A percentile compares a stretch with the other conserved stretches of the same genome.
Conservation (phyloP, 37 sponge, comb jelly and placozoan species). For the Halichondria panicea region DNA sequence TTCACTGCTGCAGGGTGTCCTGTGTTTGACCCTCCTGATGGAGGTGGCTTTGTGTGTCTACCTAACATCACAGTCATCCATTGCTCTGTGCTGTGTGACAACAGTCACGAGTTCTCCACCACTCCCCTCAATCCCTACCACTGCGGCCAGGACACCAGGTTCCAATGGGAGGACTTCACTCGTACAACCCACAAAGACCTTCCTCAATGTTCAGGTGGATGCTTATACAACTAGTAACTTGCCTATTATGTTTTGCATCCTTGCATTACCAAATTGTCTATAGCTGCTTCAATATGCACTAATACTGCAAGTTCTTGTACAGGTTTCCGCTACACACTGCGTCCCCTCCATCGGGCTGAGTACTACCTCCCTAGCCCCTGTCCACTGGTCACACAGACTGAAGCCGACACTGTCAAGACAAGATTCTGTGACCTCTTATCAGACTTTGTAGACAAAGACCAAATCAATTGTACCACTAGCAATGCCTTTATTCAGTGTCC, state of each 20-base stretch:
- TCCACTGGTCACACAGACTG: neutral
- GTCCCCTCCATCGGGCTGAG: neutral
- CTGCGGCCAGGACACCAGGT: conserved; percentile 18
- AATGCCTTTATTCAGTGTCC: conserved; percentile 12
- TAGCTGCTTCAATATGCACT: no score
- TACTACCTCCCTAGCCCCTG: conserved; percentile 13
- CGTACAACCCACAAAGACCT: conserved; percentile 5
- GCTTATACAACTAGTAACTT: neutral
- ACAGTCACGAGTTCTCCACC: conserved; percentile 21
- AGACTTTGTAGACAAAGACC: neutral
- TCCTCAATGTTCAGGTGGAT: conserved; percentile 18
- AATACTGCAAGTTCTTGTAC: neutral
- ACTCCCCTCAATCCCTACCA: conserved; percentile 33
- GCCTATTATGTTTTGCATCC: neutral
- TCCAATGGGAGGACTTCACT: conserved; percentile 28
- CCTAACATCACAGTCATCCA: conserved; percentile 10
- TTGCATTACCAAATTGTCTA: neutral
- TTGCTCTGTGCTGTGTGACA: conserved; percentile 37
- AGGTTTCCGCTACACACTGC: conserved; percentile 18
- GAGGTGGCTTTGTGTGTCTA: conserved; percentile 36
- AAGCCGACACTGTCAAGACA: neutral
- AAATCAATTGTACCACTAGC: conserved; percentile 1
- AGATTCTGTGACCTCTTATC: neutral
- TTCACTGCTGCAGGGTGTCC: conserved; percentile 12
- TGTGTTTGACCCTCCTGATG: conserved; percentile 18